Percentiles rank a stretch among this genome's conserved stretches.
Evolutionary conservation across 1,140 invertebrate species (phyloP).

Genomic region (Mamestra configurata): DNA sequence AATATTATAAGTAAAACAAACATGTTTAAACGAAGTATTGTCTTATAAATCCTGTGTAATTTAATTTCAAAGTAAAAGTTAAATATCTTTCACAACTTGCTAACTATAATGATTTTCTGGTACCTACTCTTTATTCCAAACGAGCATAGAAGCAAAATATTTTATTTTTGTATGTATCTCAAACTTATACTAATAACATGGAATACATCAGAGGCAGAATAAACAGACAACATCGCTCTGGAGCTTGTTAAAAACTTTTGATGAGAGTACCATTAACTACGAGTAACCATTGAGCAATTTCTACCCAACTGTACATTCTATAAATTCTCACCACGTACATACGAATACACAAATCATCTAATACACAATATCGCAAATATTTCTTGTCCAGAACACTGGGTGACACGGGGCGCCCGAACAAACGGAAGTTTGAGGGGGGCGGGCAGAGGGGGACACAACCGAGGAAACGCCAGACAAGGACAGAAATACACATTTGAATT

Average conservation of each 20-base stretch:
- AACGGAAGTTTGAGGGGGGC: constrained; percentile 74
- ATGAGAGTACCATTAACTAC: constrained; percentile 47
- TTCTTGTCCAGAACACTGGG: constrained; percentile 81
- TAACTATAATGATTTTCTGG: background rate
- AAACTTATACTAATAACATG: constrained; percentile 37
- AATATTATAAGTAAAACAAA: too few relatives aligned
- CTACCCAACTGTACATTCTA: constrained; percentile 56
- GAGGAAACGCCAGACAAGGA: constrained; percentile 75
- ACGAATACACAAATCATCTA: constrained; percentile 81
- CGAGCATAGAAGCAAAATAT: constrained; percentile 11
- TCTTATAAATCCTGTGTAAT: too few relatives aligned
- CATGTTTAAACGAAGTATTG: too few relatives aligned
- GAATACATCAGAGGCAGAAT: constrained; percentile 41
- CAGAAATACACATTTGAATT: constrained; percentile 47
- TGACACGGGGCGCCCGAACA: constrained; percentile 77
- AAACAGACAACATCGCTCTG: constrained; percentile 34
- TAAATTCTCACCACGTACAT: constrained; percentile 72
- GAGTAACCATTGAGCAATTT: constrained; percentile 52
- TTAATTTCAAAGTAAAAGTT: background rate
- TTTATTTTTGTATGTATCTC: constrained; percentile 23
- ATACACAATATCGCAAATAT: constrained; percentile 84
- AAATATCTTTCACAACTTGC: background rate
- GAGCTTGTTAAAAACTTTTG: constrained; percentile 53
- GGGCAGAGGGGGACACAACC: constrained; percentile 67
- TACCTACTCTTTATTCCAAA: constrained; percentile 19